Evolutionary conservation across 2,888 invertebrate genomes (phyloP).

Genomic region (Phasia obesa): DNA sequence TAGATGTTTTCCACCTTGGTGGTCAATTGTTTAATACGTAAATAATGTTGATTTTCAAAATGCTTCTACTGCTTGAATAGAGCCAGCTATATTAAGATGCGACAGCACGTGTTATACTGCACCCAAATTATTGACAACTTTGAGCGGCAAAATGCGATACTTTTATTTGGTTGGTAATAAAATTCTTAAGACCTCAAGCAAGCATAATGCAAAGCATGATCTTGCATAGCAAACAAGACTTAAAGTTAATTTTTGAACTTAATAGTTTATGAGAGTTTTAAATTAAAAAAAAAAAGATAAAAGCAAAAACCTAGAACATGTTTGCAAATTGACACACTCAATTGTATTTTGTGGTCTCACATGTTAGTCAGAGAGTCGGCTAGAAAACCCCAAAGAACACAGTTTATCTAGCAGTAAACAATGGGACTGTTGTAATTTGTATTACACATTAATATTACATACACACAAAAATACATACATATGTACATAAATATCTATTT

Average conservation of each 20-base stretch:
- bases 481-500: no score
- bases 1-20: background rate
- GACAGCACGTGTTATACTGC: conserved; percentile 58
- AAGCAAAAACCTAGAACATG: conserved; percentile 35
- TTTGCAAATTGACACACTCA: conserved; percentile 48
- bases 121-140: conserved; percentile 54
- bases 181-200: conserved; percentile 36
- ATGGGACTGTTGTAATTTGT: background rate
- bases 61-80: background rate
- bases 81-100: conserved; percentile 47
- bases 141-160: conserved; percentile 38
- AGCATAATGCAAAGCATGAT: conserved; percentile 59
- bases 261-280: conserved; percentile 36
- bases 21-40: conserved; percentile 8
- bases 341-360: conserved; percentile 26
- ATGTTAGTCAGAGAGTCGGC: conserved; percentile 21
- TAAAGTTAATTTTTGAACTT: conserved; percentile 38
- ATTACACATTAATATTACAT: background rate
- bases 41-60: background rate
- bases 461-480: no score
- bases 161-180: conserved; percentile 23
- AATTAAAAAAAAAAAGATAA: conserved; percentile 9
- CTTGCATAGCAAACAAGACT: conserved; percentile 61
- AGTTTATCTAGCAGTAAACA: background rate
- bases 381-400: conserved; percentile 11